Conservation (phyloP, 2,888 invertebrate species). For the Callinectes sapidus region DNA sequence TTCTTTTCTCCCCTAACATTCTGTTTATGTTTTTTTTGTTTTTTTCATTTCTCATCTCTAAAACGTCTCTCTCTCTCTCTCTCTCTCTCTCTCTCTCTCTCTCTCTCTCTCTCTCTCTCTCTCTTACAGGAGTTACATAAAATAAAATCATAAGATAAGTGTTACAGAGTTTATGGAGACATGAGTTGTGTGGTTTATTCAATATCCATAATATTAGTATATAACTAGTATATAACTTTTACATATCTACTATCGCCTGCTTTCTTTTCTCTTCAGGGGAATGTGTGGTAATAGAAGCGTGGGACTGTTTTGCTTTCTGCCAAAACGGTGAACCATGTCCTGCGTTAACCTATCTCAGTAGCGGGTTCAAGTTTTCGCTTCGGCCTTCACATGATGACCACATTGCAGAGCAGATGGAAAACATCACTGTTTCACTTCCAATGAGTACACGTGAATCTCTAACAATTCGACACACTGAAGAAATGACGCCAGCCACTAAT, state of each 20-base stretch:
- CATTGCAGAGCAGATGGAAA: background rate
- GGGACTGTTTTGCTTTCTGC: background rate
- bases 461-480: background rate
- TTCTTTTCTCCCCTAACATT: background rate
- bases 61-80: too few species aligned
- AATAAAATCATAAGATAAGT: too few species aligned
- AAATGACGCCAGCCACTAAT: background rate
- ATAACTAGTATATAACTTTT: too few species aligned
- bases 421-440: background rate
- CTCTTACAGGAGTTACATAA: too few species aligned
- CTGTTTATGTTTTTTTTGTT: background rate
- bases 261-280: background rate
- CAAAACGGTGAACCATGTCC: background rate
- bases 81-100: too few species aligned
- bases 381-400: background rate
- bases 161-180: too few species aligned
- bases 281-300: constrained; percentile 20
- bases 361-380: background rate
- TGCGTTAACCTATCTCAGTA: background rate
- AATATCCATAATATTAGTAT: too few species aligned
- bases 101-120: too few species aligned
- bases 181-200: too few species aligned
- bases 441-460: background rate
- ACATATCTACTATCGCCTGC: background rate
- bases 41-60: background rate